phyloP scores from a whole-genome alignment of 2,797 vertebrate species.

The Philypnodon macrostomus region DNA sequence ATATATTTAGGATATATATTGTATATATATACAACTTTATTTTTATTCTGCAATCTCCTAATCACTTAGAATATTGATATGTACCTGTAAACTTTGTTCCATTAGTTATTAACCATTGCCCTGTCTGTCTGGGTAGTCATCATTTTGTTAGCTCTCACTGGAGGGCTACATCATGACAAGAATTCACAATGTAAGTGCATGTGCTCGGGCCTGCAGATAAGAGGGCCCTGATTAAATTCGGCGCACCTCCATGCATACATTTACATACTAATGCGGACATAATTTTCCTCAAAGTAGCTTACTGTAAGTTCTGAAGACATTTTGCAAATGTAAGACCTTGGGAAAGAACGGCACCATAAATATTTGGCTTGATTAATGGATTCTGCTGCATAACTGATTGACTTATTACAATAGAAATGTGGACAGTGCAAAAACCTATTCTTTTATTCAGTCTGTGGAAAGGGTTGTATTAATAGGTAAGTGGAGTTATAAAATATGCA shows the following conservation, averaged over 20 bases:
- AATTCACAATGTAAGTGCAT: conserved; percentile 14
- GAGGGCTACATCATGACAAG: conserved; percentile 19
- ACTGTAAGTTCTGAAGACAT: conserved; percentile 14
- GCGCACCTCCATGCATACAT: conserved; percentile 39
- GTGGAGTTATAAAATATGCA: too few relatives aligned
- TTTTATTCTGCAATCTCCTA: too few relatives aligned
- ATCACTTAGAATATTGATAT: too few relatives aligned
- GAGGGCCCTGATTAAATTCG: conserved; percentile 46
- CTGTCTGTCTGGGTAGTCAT: conserved; percentile 2
- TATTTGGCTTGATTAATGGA: conserved; percentile 50
- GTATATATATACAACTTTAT: too few relatives aligned
- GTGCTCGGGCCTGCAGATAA: conserved; percentile 18
- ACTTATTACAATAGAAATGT: conserved; percentile 26
- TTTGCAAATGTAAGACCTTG: conserved; percentile 17
- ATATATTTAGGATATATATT: too few relatives aligned
- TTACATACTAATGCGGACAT: conserved; percentile 36
- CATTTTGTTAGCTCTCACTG: conserved; percentile 9
- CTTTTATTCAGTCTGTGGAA: conserved; percentile 42
- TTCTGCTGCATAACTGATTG: conserved; percentile 45
- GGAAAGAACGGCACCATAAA: conserved; percentile 23
- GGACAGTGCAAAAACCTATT: conserved; percentile 17
- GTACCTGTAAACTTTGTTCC: conserved; percentile 19
- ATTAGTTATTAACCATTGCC: conserved; percentile 16
- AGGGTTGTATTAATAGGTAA: too few relatives aligned
- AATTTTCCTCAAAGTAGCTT: conserved; percentile 4